Percentiles rank a stretch among this genome's conserved stretches.
Evolutionary conservation across 2,797 vertebrate genomes (phyloP).

Genomic region (Acrossocheilus fasciatus): DNA sequence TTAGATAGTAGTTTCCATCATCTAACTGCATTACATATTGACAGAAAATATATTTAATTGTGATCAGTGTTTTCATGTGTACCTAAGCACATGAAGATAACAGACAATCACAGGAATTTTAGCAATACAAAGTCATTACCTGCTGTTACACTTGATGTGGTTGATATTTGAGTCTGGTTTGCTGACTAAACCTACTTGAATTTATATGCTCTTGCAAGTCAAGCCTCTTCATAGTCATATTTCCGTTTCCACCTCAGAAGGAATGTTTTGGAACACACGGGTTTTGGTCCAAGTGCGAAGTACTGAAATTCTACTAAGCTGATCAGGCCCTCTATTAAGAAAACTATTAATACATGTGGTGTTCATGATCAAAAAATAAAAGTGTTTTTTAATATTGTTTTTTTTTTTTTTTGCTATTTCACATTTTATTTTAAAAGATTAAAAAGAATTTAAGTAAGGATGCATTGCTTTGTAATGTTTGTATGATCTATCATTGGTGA

Average conservation of each 20-base stretch:
- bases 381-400: too few relatives aligned
- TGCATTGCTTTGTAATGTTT: too few relatives aligned
- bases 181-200: neutral
- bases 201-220: neutral
- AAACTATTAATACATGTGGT: too few relatives aligned
- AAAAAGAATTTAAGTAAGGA: too few relatives aligned
- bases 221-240: neutral
- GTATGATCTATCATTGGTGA: too few relatives aligned
- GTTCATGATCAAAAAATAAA: too few relatives aligned
- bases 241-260: neutral
- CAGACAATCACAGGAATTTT: neutral
- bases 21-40: neutral
- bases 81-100: neutral
- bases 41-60: neutral
- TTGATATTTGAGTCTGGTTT: neutral
- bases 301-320: too few relatives aligned
- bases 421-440: too few relatives aligned
- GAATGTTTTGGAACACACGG: neutral
- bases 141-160: neutral
- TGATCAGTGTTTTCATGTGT: neutral
- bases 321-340: too few relatives aligned
- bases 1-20: neutral
- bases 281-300: neutral
- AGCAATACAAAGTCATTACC: neutral
- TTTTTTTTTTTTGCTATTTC: too few relatives aligned